Percentiles rank a stretch among this genome's conserved stretches.
Conservation (phyloP, 2,888 invertebrate species). For the Sphinx pinastri region DNA sequence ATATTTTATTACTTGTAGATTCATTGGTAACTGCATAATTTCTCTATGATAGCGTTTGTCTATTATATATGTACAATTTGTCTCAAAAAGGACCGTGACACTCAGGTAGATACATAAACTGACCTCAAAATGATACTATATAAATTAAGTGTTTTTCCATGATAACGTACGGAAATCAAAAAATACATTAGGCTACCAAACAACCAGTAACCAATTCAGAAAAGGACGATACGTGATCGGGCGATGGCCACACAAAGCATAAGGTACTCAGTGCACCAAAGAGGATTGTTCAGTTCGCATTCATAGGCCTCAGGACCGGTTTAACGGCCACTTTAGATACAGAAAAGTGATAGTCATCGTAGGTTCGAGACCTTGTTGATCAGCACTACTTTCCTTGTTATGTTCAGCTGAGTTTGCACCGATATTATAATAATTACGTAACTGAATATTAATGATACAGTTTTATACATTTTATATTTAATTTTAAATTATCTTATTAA, state of each 20-base stretch:
- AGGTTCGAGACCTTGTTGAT: slow-evolving; percentile 51
- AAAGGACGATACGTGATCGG: background rate
- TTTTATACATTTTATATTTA: no score
- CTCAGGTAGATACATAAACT: no score
- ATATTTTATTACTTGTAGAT: no score
- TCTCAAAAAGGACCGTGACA: no score
- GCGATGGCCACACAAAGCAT: background rate
- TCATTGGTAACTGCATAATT: no score
- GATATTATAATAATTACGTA: background rate
- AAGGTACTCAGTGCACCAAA: background rate
- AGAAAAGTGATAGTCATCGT: slow-evolving; percentile 68
- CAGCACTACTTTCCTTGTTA: slow-evolving; percentile 43
- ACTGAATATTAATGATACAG: background rate
- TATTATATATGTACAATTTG: no score
- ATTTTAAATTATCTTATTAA: no score
- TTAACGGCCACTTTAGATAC: slow-evolving; percentile 54
- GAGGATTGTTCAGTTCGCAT: slow-evolving; percentile 47
- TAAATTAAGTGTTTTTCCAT: no score
- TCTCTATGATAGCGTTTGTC: no score
- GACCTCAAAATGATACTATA: no score
- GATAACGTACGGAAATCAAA: no score
- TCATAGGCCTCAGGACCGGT: slow-evolving; percentile 62
- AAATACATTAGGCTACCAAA: no score
- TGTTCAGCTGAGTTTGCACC: background rate
- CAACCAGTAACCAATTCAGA: background rate